Evolutionary conservation across 2,888 invertebrate species (phyloP).

Genomic region (Junonia oenone): DNA sequence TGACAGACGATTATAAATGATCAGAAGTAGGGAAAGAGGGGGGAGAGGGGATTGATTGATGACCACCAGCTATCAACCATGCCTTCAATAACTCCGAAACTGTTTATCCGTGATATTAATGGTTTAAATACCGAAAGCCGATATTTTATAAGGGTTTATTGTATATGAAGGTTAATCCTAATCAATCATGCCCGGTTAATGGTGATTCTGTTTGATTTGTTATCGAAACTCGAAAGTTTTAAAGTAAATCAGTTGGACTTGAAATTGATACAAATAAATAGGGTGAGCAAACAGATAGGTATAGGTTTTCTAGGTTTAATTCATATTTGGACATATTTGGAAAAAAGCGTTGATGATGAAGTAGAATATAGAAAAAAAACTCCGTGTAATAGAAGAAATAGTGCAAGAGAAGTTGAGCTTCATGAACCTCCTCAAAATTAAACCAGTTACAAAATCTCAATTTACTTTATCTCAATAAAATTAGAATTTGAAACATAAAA

Average conservation of each 20-base stretch:
- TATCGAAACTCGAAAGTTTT: neutral
- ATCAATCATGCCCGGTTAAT: constrained; percentile 7
- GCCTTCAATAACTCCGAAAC: constrained; percentile 10
- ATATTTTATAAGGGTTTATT: constrained; percentile 5
- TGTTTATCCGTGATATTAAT: constrained; percentile 19
- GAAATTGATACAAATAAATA: too few species aligned
- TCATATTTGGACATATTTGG: too few species aligned
- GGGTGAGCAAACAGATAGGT: too few species aligned
- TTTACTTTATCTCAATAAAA: too few species aligned
- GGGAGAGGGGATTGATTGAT: constrained; percentile 3
- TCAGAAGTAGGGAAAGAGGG: neutral
- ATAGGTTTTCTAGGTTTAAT: too few species aligned
- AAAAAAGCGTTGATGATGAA: too few species aligned
- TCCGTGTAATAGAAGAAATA: too few species aligned
- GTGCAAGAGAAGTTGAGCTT: too few species aligned
- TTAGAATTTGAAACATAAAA: too few species aligned
- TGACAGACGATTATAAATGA: constrained; percentile 5
- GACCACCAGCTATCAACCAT: constrained; percentile 3
- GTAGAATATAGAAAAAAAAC: too few species aligned
- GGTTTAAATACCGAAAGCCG: constrained; percentile 3
- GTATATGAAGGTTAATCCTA: constrained; percentile 9
- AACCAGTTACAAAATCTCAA: too few species aligned
- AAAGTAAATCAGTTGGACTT: neutral
- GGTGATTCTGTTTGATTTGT: neutral
- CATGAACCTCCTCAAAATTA: too few species aligned